Evolutionary conservation across 2,113 vertebrate species (phyloP), one percentile per base, ranked within the genome.

Genomic region (Gallinago media): DNA sequence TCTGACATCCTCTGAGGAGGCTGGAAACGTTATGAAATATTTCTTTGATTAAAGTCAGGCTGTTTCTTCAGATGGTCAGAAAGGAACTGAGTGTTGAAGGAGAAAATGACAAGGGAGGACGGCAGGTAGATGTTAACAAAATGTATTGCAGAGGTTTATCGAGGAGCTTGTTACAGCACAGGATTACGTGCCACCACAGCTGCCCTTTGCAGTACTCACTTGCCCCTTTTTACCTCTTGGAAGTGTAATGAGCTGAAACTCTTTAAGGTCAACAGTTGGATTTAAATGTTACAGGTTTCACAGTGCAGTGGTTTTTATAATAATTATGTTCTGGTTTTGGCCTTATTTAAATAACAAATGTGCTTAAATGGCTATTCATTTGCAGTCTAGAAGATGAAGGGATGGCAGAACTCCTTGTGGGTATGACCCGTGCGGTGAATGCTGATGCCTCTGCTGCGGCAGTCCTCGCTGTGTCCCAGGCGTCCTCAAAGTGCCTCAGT

Each of bases 261-360:
- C n/a, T 49, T 75, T 52, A 49, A 71, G 66, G 77, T 72, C 80
- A 81, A 22, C 27, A 82, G 31, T 31, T 75, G 63, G 49, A 75
- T 93, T 89, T 91, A 78, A 91, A 79, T 66, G 54, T 81, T 78
- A 62, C 22, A 85, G 25, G 17, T 87, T 92, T 93, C 50, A 66
- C 11, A 11, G n/a, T 54, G 62, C 42, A 42, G 42, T 85, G 59
- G n/a, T 71, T 94, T 88, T 94, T 54, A 34, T 68, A 73, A 29
- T 65, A 83, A 76, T 79, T 22, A 58, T 31, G 22, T 76, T 88
- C 75, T 15, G 17, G 77, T 63, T 94, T 86, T 49, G 71, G 62
- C 50, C 40, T 88, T 70, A 86, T 42, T 93, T 95, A 93, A 96
- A 85, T 76, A 65, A 88, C 58, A 79, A 27, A 65, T 61, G 16